These are phyloP conservation scores for Hipposideros armiger DNA, from an alignment of 2,113 vertebrate genomes.

Conservation along the genomic window DNA sequence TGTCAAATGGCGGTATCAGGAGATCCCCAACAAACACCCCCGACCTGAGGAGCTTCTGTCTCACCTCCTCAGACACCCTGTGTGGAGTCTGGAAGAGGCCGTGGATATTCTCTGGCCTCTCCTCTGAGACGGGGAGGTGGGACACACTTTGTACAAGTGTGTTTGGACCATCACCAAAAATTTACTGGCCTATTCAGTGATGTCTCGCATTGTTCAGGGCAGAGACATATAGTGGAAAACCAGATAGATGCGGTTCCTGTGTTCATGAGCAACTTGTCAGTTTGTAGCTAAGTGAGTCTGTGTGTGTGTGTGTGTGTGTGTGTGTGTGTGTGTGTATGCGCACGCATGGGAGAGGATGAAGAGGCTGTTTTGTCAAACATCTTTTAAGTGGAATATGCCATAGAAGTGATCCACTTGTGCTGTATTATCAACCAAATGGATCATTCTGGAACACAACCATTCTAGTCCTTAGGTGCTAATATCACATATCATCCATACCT, in stretches of 20 bases:
- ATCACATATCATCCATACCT: too few species aligned
- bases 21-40: background rate
- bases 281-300: background rate
- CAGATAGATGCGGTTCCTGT: background rate
- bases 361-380: background rate
- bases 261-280: background rate
- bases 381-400: background rate
- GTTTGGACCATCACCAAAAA: background rate
- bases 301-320: background rate
- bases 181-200: background rate
- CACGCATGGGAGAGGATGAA: background rate
- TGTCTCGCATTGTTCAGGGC: background rate
- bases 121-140: background rate
- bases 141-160: background rate
- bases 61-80: background rate
- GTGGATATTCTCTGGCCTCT: background rate
- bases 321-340: background rate
- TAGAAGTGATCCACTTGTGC: background rate
- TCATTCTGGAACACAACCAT: background rate
- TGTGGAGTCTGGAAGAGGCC: background rate
- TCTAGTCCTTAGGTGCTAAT: background rate
- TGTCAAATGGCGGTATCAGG: background rate
- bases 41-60: background rate
- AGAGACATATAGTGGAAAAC: background rate
- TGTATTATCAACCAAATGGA: background rate